Percentiles rank a stretch among this genome's conserved stretches.
Evolutionary conservation across 2,113 vertebrate species (phyloP).

Genomic region (Zingel zingel): DNA sequence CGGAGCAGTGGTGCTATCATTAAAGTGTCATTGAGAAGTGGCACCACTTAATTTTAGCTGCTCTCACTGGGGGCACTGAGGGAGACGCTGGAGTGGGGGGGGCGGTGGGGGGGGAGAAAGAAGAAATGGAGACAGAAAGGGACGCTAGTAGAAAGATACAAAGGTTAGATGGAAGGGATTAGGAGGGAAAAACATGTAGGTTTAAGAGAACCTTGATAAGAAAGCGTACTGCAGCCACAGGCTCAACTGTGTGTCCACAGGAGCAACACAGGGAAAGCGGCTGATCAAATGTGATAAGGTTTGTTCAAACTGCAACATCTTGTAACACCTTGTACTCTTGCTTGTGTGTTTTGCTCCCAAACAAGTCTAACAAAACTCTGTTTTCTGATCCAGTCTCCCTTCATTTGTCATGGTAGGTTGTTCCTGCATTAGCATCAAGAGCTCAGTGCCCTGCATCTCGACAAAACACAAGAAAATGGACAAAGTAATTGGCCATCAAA

Average conservation of each 20-base stretch:
- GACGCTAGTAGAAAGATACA: constrained; percentile 45
- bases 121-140: constrained; percentile 50
- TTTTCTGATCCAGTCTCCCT: neutral
- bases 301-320: constrained; percentile 7
- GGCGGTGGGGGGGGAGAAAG: constrained; percentile 5
- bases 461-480: neutral
- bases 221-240: constrained; percentile 7
- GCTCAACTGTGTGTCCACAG: neutral
- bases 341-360: neutral
- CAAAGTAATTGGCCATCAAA: neutral
- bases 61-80: constrained; percentile 89
- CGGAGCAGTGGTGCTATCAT: constrained; percentile 92
- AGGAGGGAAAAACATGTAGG: constrained; percentile 83
- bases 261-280: neutral
- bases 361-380: neutral
- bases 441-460: neutral
- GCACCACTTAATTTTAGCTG: constrained; percentile 99
- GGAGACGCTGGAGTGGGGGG: constrained; percentile 61
- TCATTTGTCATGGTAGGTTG: neutral
- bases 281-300: constrained; percentile 10
- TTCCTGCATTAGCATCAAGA: neutral
- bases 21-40: constrained; percentile 99
- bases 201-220: constrained; percentile 66
- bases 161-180: constrained; percentile 67
- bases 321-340: neutral